Base-by-base conservation (phyloP, 2,113 vertebrate genomes). In the Rousettus leschenaultii region DNA sequence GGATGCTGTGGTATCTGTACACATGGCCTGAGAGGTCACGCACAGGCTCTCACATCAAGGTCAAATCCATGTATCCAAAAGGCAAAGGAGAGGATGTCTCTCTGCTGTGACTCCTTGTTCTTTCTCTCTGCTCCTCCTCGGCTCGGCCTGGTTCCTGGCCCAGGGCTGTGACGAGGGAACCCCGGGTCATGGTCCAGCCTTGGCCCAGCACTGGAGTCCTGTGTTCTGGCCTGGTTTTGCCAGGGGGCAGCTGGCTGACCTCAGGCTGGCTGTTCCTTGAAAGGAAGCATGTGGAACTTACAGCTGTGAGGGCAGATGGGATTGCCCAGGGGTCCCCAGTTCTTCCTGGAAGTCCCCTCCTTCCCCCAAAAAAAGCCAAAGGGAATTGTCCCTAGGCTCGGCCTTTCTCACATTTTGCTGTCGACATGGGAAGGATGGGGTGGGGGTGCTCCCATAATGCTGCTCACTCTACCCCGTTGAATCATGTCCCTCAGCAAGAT, bases 51-150 rank as follows among this genome's bases (percentile, higher is more conserved):
- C 21, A 10, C 0, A 0, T n/a, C 68, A 7, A 73, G 51, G 57
- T 4, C 14, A n/a, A 40, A 40, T 19, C 24, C 73, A n/a, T 51
- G 68, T 4, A 1, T 38, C 57, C 18, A 6, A 15, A 3, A 33
- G 78, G 21, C 48, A 6, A 26, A 45, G 22, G 35, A 2, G 0
- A 0, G 0, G 4, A 0, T 4, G 18, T 33, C 35, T 26, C 38
- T 28, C 48, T 1, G 0, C 66, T 3, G 0, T 21, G 73, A 38
- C 7, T 14, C 19, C 68, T n/a, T 6, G 30, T 35, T 63, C 53
- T 40, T 35, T 55, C 53, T 40, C 0, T 0, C 30, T 33, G 3
- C 51, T 48, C 15, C 4, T 15, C n/a, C 43, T 13, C 7, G 75
- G 38, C 6, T 0, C 2, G 26, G n/a, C 40, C 9, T 0, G 11